These are phyloP conservation scores for Meloidogyne floridensis DNA, from an alignment of 1,140 invertebrate species.

Conservation along the genomic window DNA sequence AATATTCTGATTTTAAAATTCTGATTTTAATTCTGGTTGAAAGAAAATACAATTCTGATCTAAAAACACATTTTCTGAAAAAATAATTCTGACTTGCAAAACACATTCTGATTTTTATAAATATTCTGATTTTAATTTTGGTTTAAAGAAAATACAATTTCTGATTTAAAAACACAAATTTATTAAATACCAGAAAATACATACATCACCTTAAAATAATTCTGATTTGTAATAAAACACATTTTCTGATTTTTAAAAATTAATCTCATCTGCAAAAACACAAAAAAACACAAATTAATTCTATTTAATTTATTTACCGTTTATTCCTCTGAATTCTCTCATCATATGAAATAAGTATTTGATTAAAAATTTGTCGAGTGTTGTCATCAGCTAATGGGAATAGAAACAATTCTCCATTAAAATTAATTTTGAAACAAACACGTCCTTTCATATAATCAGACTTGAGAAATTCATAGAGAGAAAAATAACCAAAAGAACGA, in stretches of 20 bases:
- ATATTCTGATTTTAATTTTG: too few relatives aligned
- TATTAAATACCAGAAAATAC: too few relatives aligned
- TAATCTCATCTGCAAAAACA: too few relatives aligned
- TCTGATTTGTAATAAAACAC: background rate
- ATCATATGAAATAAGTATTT: background rate
- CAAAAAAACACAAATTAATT: background rate
- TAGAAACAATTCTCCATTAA: constrained; percentile 7
- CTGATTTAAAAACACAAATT: too few relatives aligned
- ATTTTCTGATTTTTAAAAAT: too few relatives aligned
- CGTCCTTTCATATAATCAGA: constrained; percentile 26
- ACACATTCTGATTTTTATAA: background rate
- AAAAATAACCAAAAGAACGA: constrained; percentile 16
- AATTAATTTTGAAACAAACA: background rate
- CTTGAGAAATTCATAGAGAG: constrained; percentile 10
- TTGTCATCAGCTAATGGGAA: background rate
- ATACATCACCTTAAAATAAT: background rate
- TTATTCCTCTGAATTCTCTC: background rate
- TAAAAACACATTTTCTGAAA: too few relatives aligned
- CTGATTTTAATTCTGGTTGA: too few relatives aligned
- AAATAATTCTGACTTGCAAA: too few relatives aligned
- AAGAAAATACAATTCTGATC: too few relatives aligned
- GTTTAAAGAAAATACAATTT: too few relatives aligned
- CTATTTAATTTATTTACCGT: background rate
- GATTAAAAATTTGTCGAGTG: background rate
- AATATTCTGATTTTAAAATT: too few relatives aligned